Conservation (phyloP, 1,140 invertebrate species). For the Oscheius sp. region DNA sequence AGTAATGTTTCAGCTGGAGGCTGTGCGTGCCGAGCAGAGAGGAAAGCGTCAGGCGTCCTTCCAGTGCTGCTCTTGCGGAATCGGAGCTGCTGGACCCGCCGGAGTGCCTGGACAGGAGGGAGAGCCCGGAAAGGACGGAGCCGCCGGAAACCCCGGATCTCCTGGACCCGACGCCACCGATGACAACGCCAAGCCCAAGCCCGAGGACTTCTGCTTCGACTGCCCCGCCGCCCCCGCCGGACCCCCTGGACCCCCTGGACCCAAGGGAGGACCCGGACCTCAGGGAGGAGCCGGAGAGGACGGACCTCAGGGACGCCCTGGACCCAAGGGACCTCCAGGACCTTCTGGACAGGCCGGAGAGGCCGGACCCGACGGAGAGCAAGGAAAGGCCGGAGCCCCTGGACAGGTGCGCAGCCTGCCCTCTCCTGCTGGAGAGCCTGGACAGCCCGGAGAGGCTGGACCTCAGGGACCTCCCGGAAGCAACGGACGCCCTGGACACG, state of each 20-base stretch:
- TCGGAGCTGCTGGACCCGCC: background rate
- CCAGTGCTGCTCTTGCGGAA: constrained; percentile 12
- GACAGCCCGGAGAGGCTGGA: constrained; percentile 27
- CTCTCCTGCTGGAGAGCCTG: constrained; percentile 24
- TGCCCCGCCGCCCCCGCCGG: constrained; percentile 12
- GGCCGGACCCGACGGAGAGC: constrained; percentile 20
- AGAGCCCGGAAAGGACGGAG: constrained; percentile 5
- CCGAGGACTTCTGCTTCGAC: background rate
- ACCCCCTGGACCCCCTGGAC: constrained; percentile 32
- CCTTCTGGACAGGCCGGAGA: constrained; percentile 34
- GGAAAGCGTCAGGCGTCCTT: background rate
- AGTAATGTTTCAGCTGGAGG: too few relatives aligned
- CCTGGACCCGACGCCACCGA: background rate
- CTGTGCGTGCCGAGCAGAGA: background rate
- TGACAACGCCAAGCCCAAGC: background rate
- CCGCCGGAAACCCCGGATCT: background rate
- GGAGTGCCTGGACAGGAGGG: constrained; percentile 3
- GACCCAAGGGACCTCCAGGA: constrained; percentile 32
- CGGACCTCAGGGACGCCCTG: constrained; percentile 28
- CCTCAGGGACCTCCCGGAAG: constrained; percentile 22
- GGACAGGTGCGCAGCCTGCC: constrained; percentile 12
- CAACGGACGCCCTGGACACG: background rate
- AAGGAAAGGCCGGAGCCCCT: constrained; percentile 28
- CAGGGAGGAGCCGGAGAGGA: constrained; percentile 28
- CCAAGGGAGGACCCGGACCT: constrained; percentile 28